Conservation (phyloP, 2,888 invertebrate genomes). For the Aporophyla lueneburgensis region DNA sequence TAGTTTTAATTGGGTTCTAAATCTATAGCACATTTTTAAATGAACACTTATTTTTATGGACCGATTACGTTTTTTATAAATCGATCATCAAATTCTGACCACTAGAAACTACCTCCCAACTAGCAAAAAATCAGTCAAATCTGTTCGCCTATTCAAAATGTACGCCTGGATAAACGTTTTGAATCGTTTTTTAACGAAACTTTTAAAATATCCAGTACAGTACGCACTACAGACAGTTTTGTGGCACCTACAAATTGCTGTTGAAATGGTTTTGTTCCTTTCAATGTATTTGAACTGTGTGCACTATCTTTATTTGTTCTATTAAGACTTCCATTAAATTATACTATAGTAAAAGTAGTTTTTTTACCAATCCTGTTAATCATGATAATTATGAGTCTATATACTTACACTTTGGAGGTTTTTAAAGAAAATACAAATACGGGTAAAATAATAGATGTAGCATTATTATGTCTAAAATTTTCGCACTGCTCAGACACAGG, state of each 20-base stretch:
- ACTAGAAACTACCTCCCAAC: conserved; percentile 46
- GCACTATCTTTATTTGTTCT: conserved; percentile 2
- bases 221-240: conserved; percentile 57
- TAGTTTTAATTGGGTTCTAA: background rate
- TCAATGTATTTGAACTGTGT: conserved; percentile 43
- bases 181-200: conserved; percentile 69
- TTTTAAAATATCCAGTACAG: conserved; percentile 62
- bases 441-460: background rate
- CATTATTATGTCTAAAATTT: no score
- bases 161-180: conserved; percentile 72
- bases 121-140: conserved; percentile 61
- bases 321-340: background rate
- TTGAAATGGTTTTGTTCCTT: conserved; percentile 56
- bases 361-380: background rate
- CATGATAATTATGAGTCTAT: background rate
- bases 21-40: background rate
- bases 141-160: conserved; percentile 66
- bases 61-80: background rate
- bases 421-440: background rate
- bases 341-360: background rate
- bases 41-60: background rate
- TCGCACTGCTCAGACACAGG: no score
- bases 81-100: conserved; percentile 35
- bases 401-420: background rate
- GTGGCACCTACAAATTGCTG: conserved; percentile 61